Percentiles rank a stretch among this genome's conserved stretches.
Conservation (phyloP, 92 coral and sea anemone species). For the Desmophyllum pertusum region DNA sequence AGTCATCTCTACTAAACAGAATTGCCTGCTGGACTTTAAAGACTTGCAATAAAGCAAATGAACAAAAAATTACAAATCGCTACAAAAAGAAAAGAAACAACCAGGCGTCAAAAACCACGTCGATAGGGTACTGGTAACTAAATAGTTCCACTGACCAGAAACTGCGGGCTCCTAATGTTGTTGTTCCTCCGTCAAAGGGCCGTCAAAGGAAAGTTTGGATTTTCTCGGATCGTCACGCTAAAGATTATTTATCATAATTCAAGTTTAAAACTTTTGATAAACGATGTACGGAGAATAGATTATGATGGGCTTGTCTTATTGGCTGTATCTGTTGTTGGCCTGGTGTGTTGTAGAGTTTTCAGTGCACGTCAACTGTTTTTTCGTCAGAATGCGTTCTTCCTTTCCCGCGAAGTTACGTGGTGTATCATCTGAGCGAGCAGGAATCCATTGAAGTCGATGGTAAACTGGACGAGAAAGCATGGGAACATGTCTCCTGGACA, state of each 20-base stretch:
- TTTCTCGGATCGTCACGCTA: background rate
- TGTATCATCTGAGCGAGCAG: constrained; percentile 64
- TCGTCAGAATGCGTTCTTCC: constrained; percentile 63
- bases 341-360: background rate
- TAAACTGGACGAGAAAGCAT: constrained; percentile 74
- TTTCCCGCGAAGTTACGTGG: constrained; percentile 78
- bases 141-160: constrained; percentile 13
- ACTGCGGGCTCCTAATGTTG: background rate
- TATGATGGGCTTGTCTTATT: background rate
- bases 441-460: constrained; percentile 74
- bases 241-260: background rate
- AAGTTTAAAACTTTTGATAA: too few relatives aligned
- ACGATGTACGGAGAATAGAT: background rate
- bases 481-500: constrained; percentile 79
- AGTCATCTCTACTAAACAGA: constrained; percentile 23
- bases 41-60: background rate
- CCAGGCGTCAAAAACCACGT: background rate
- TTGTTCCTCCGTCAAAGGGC: too few relatives aligned
- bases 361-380: background rate
- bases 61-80: background rate
- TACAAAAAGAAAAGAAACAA: background rate
- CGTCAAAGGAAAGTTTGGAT: background rate
- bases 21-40: too few relatives aligned
- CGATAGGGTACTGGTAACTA: constrained; percentile 22
- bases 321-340: background rate